Percentiles rank a stretch among this genome's conserved stretches.
phyloP scores from a whole-genome alignment of 2,888 invertebrate genomes.

The Agriotes lineatus region DNA sequence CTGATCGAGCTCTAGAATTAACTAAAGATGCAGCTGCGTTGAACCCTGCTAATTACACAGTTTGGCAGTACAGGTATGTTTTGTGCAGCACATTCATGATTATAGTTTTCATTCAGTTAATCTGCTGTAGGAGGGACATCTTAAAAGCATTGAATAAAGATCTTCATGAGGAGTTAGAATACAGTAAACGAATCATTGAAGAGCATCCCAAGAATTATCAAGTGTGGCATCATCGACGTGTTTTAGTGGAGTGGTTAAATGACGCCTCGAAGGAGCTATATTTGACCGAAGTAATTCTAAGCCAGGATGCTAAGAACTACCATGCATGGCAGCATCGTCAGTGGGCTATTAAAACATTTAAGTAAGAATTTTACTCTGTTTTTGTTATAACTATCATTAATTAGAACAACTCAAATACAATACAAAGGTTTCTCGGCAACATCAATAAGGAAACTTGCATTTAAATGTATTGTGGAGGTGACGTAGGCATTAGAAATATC shows the following conservation, averaged over 20 bases:
- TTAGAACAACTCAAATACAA: too few relatives aligned
- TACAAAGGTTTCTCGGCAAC: too few relatives aligned
- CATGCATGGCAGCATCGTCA: constrained; percentile 99
- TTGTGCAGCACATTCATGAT: too few relatives aligned
- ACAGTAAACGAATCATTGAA: constrained; percentile 84
- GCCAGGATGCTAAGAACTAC: constrained; percentile 96
- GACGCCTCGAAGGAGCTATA: constrained; percentile 84
- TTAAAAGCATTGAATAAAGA: constrained; percentile 85
- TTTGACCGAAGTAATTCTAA: constrained; percentile 84
- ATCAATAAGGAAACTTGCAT: too few relatives aligned
- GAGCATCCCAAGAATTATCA: constrained; percentile 98
- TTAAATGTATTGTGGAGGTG: too few relatives aligned
- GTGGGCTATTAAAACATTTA: constrained; percentile 86
- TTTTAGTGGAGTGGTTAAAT: constrained; percentile 89
- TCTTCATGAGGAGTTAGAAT: constrained; percentile 85
- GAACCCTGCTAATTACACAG: constrained; percentile 98
- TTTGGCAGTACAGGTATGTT: constrained; percentile 91
- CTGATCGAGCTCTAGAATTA: constrained; percentile 86
- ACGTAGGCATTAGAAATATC: too few relatives aligned
- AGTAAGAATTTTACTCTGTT: too few relatives aligned
- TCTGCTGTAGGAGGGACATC: constrained; percentile 77
- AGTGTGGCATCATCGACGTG: constrained; percentile 93
- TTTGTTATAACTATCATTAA: too few relatives aligned
- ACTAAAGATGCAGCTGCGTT: constrained; percentile 92
- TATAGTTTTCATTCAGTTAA: too few relatives aligned